Conservation (phyloP, 2,888 invertebrate genomes). For the Himalopsyche japonica region DNA sequence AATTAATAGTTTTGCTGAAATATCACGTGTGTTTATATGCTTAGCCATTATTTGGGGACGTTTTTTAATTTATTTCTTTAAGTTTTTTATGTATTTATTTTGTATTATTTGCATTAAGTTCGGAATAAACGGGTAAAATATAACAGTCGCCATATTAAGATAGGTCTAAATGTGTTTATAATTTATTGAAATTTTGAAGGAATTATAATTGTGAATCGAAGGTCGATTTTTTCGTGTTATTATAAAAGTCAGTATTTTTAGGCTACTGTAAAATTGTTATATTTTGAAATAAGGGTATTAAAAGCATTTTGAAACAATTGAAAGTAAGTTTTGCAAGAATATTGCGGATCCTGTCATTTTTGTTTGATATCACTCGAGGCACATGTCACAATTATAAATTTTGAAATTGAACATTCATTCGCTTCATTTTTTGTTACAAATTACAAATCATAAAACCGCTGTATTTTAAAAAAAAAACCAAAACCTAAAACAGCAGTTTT, state of each 20-base stretch:
- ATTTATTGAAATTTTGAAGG: too few species aligned
- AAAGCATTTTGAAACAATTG: neutral
- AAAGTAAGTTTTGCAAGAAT: neutral
- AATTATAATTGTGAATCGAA: neutral
- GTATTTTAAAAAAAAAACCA: too few species aligned
- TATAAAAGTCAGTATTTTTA: neutral
- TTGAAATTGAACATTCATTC: neutral
- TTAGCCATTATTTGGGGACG: too few species aligned
- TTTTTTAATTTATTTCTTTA: neutral
- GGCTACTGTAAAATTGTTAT: neutral
- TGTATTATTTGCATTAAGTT: neutral
- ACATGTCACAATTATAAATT: neutral
- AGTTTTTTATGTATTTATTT: neutral
- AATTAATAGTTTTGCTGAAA: too few species aligned
- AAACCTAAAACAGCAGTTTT: too few species aligned
- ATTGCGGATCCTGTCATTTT: neutral
- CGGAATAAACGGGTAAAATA: conserved; percentile 6
- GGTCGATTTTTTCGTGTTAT: neutral
- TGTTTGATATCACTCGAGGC: neutral
- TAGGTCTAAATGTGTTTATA: too few species aligned
- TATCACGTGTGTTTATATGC: too few species aligned
- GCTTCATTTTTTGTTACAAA: neutral
- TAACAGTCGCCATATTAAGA: too few species aligned
- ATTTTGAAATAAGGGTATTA: neutral
- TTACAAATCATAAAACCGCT: neutral